Base-by-base conservation (phyloP, 2,888 invertebrate species). In the Drosophila diplacantha region DNA sequence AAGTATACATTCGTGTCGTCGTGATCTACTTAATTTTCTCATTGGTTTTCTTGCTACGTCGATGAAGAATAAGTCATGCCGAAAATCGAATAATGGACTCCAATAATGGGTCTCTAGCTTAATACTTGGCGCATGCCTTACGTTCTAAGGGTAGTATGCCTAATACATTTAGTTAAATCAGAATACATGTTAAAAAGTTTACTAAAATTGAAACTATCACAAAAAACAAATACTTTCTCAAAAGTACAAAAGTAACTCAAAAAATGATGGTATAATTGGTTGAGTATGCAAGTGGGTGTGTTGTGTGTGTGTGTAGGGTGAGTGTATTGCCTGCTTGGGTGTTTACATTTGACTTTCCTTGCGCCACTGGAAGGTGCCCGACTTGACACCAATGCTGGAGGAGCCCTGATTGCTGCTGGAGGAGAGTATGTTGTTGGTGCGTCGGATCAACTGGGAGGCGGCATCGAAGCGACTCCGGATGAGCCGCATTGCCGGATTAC, bases 401-500 rank as follows among this genome's bases (percentile, higher is more conserved):
- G 89, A 89, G 59, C 88, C 89, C 75, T 89, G 88, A 73, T 87
- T 87, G 70, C 87, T 88, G 66, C 81, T 88, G 55, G 86, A 88
- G 34, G 87, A 86, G 37, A 88, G 78, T 72, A 88, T 88, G 60
- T 89, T 89, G 73, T 89, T 89, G 53, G 89, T 89, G 69, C 88
- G 84, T 22, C 89, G 83, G 58, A 89, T 88, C 6, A 89, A 74
- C 61, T 89, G 88, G n/a, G 89, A 89, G 18, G 89, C 89, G 50
- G 89, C 89, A 80, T 89, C 89, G 60, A 89, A 88, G 50, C 89
- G 88, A 57, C 87, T 89, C 53, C 89, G 87, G 71, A 95, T 95
- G 65, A 95, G 90, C 74, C 95, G 90, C 91, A 95, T 92, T 56
- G 95, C 95, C 14, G 95, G 95, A 85, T 95, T 95, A 4, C 95